A percentile compares a stretch with the other conserved stretches of the same genome.
phyloP scores from a whole-genome alignment of 2,113 vertebrate genomes.

The Coptodon rendalli region DNA sequence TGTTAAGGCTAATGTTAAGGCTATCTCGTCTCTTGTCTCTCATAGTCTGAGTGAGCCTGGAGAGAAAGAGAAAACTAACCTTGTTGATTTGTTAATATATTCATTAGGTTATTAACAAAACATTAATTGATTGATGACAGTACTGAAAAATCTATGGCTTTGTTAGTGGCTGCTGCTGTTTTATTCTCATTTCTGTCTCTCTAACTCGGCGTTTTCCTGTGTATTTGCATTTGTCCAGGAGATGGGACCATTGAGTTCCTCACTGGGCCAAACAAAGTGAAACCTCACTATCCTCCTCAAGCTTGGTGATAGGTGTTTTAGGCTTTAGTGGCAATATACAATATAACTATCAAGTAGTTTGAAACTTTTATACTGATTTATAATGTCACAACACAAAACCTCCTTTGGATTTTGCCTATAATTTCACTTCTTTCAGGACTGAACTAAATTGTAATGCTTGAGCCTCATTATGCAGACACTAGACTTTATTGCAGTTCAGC shows the following conservation, averaged over 20 bases:
- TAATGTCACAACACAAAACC: background rate
- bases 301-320: background rate
- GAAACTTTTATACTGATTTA: background rate
- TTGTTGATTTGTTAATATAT: background rate
- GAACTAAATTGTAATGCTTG: background rate
- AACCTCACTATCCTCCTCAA: background rate
- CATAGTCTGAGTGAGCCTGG: background rate
- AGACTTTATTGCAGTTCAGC: background rate
- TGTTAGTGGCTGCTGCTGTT: background rate
- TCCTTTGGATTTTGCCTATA: background rate
- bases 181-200: background rate
- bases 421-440: background rate
- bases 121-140: background rate
- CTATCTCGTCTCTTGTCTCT: background rate
- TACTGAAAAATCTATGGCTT: background rate
- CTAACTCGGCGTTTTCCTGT: background rate
- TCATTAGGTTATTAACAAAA: background rate
- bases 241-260: constrained; percentile 32
- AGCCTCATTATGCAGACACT: background rate
- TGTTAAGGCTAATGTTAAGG: background rate
- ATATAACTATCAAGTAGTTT: background rate
- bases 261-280: background rate
- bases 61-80: background rate
- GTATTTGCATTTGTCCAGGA: constrained; percentile 24
- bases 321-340: background rate